phyloP scores from a whole-genome alignment of 2,113 vertebrate genomes.

The Alethe diademata region DNA sequence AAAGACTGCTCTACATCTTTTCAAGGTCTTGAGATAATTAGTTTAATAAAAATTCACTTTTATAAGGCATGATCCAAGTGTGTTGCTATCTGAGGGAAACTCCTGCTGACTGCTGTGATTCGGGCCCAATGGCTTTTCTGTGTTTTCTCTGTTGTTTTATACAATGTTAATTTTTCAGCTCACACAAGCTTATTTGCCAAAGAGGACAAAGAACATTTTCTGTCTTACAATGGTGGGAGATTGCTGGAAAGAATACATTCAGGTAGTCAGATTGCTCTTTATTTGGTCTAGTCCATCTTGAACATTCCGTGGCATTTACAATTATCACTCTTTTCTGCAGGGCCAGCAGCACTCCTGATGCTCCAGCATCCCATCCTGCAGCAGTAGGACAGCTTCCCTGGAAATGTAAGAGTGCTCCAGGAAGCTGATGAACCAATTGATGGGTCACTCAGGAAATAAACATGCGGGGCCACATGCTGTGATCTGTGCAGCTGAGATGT shows the following conservation, averaged over 20 bases:
- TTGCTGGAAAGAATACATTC: background rate
- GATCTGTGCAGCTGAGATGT: background rate
- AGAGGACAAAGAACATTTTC: background rate
- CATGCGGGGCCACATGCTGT: background rate
- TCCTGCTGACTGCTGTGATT: background rate
- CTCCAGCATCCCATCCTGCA: background rate
- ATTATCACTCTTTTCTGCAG: background rate
- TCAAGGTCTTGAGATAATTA: slow-evolving; percentile 17
- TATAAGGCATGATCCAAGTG: background rate
- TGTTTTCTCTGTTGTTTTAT: background rate
- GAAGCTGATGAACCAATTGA: background rate
- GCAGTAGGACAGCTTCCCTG: background rate
- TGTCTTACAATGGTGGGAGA: background rate
- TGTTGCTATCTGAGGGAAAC: background rate
- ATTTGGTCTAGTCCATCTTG: background rate
- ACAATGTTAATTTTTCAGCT: background rate
- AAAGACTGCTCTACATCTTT: background rate
- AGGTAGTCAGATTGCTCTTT: background rate
- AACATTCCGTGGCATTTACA: background rate
- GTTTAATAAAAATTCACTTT: slow-evolving; percentile 20
- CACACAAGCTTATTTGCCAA: background rate
- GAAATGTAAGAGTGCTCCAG: background rate
- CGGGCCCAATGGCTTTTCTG: background rate
- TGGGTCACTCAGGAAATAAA: background rate
- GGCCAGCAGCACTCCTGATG: background rate